Base-by-base conservation (phyloP, 2,888 invertebrate species). In the Tenthredo amoena region DNA sequence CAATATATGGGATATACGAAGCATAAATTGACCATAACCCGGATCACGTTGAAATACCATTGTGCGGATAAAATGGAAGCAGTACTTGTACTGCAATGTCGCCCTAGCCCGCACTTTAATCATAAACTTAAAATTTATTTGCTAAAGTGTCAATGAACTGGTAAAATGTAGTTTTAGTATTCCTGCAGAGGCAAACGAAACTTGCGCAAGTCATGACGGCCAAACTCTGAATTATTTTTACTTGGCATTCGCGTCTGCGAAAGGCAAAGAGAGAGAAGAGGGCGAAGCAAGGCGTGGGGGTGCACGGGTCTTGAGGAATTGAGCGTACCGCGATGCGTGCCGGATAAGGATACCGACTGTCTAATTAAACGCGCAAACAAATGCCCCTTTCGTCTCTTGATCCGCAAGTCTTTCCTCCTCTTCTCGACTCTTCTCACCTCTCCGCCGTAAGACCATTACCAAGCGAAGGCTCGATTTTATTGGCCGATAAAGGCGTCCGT, bases 331-430 rank as follows among this genome's bases (percentile, higher is more conserved):
- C 87, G 88, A 87, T 89, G 87, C 86, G 86, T 87, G 87, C 86
- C 84, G 86, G 88, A 88, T 88, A 89, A 88, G 87, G 87, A 87
- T 87, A 88, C 87, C 88, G 87, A 88, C 88, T 89, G 88, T 88
- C 88, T 88, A 89, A 88, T 88, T 88, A 89, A 89, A 89, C 88
- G 88, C 86, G 88, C 88, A 89, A 88, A 88, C 88, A 88, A 89
- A 89, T 88, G 88, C 88, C 87, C 87, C 88, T 87, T 87, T 88
- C 88, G 87, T 86, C 85, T 86, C 87, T 79, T 86, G 86, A 55
- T 84, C 83, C 84, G 86, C 85, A 72, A 58, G 34, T 68, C 68
- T 83, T 83, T 68, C 83, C 47, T 68, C 47, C 68, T 68, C 71
- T 62, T 62, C 81, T 40, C 68, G 83, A 71, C 47, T 83, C 83